Percentiles rank a stretch among this genome's conserved stretches.
Evolutionary conservation across 2,888 invertebrate genomes (phyloP).

Genomic region (Euzetes globulus): DNA sequence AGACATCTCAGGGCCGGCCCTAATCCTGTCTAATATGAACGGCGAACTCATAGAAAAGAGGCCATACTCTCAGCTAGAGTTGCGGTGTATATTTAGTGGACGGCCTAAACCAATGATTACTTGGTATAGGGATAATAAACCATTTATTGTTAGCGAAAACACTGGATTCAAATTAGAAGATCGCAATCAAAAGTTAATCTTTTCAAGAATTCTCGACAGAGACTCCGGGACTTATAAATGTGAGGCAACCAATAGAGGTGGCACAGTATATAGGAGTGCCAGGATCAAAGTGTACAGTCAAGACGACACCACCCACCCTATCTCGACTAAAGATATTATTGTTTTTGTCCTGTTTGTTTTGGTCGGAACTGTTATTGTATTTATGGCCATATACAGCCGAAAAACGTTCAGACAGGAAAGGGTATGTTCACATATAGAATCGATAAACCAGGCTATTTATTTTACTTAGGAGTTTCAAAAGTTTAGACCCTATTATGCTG

Average conservation of each 20-base stretch:
- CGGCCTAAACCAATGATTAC: slow-evolving; percentile 42
- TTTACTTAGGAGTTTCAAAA: no score
- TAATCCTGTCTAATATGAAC: slow-evolving; percentile 36
- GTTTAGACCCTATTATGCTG: no score
- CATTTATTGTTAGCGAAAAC: slow-evolving; percentile 28
- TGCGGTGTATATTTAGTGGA: slow-evolving; percentile 45
- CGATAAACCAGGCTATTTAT: no score
- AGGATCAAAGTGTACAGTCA: slow-evolving; percentile 28
- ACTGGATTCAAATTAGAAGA: slow-evolving; percentile 39
- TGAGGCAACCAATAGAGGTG: slow-evolving; percentile 36
- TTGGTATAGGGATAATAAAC: slow-evolving; percentile 40
- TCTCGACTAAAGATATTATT: slow-evolving; percentile 28
- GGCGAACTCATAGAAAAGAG: slow-evolving; percentile 30
- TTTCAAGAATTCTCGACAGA: slow-evolving; percentile 37
- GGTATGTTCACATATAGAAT: no score
- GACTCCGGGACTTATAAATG: slow-evolving; percentile 40
- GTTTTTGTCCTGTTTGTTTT: slow-evolving; percentile 30
- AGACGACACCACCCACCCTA: neutral
- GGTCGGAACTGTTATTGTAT: slow-evolving; percentile 34
- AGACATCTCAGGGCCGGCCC: slow-evolving; percentile 33
- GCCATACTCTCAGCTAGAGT: slow-evolving; percentile 36
- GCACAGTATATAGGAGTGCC: slow-evolving; percentile 22
- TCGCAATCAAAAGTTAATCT: slow-evolving; percentile 37
- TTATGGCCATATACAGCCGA: slow-evolving; percentile 36
- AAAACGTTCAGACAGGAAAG: slow-evolving; percentile 35